These are phyloP conservation scores for Macaria liturata DNA, from an alignment of 2,888 invertebrate genomes.

Conservation along the genomic window DNA sequence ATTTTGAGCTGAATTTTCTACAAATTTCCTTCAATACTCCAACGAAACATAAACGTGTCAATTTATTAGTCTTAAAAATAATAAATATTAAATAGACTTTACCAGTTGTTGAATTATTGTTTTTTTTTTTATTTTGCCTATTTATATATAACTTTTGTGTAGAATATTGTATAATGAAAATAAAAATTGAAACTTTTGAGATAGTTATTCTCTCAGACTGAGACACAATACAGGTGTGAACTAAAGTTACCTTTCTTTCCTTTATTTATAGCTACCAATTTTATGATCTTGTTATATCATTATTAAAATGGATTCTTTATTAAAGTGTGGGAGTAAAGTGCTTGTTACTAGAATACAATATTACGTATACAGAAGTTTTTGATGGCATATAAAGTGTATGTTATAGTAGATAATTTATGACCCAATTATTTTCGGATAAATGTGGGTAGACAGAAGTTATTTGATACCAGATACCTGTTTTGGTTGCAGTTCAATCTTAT, in stretches of 20 bases:
- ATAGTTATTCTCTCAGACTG: too few relatives aligned
- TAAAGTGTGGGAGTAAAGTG: slow-evolving; percentile 45
- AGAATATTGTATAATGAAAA: too few relatives aligned
- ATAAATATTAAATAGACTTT: too few relatives aligned
- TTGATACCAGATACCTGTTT: slow-evolving; percentile 45
- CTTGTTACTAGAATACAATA: slow-evolving; percentile 44
- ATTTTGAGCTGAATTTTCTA: too few relatives aligned
- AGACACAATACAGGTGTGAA: slow-evolving; percentile 26
- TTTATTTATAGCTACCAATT: slow-evolving; percentile 43
- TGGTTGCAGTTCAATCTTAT: slow-evolving; percentile 1
- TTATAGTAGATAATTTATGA: slow-evolving; percentile 47
- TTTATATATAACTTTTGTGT: too few relatives aligned
- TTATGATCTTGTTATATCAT: slow-evolving; percentile 51
- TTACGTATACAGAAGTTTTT: slow-evolving; percentile 34
- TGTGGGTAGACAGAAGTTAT: slow-evolving; percentile 45
- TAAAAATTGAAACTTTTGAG: too few relatives aligned
- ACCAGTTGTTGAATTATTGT: too few relatives aligned
- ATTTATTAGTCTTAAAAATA: too few relatives aligned
- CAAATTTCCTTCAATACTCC: too few relatives aligned
- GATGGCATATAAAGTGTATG: slow-evolving; percentile 27
- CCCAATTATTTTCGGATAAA: slow-evolving; percentile 54
- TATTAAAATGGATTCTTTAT: slow-evolving; percentile 53
- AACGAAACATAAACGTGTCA: too few relatives aligned
- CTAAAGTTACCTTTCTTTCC: slow-evolving; percentile 30
- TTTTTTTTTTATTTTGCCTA: too few relatives aligned